These are phyloP conservation scores for Malachius bipustulatus DNA, from an alignment of 2,888 invertebrate species.

Conservation along the genomic window DNA sequence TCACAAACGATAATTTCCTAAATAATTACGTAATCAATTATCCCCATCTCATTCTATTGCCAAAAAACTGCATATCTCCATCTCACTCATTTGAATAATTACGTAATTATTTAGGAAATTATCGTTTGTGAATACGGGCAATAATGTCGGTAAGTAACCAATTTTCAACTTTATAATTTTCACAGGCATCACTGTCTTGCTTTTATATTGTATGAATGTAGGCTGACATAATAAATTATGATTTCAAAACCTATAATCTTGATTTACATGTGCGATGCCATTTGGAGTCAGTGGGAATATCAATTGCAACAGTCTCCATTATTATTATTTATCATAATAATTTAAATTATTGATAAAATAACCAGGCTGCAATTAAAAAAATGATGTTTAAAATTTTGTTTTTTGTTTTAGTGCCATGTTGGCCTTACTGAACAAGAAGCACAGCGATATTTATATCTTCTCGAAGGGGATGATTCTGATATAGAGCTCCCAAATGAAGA, in stretches of 20 bases:
- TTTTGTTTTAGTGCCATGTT: constrained; percentile 3
- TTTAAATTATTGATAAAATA: constrained; percentile 1
- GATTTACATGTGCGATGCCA: constrained; percentile 3
- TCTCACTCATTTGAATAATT: too few species aligned
- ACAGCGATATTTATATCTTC: constrained; percentile 3
- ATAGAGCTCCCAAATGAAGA: too few species aligned
- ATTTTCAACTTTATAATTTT: constrained; percentile 1
- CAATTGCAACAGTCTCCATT: background rate
- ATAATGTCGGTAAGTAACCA: background rate
- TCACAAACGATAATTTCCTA: too few species aligned
- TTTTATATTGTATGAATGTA: constrained; percentile 2
- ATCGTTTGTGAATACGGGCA: too few species aligned
- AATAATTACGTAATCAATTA: too few species aligned
- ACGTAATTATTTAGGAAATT: too few species aligned
- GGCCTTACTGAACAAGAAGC: constrained; percentile 3
- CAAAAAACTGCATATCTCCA: too few species aligned
- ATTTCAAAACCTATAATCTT: constrained; percentile 1
- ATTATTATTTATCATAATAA: background rate
- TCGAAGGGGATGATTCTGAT: constrained; percentile 3
- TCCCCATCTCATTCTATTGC: too few species aligned
- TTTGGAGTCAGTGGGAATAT: constrained; percentile 3
- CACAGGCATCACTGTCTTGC: background rate
- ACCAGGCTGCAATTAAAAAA: constrained; percentile 1
- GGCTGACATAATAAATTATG: constrained; percentile 1
- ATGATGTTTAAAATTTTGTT: background rate